Base-by-base conservation (phyloP, 2,888 invertebrate genomes). In the Lithophane leautieri region DNA sequence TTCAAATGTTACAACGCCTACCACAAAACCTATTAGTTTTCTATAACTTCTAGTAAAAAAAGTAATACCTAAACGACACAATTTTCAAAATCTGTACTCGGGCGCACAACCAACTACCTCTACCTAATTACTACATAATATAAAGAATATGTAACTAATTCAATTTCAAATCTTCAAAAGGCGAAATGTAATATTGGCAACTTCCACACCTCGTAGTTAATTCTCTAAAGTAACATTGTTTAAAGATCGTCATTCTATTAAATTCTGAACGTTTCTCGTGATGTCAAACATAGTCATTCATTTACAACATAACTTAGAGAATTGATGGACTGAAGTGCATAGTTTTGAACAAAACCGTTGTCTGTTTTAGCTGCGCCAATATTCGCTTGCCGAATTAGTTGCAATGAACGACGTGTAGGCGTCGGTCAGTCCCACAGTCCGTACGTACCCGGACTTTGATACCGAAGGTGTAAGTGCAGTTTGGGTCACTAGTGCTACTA, bases 361-460 rank as follows among this genome's bases (percentile, higher is more conserved):
- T 96, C 94, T 96, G 94, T 96, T 96, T 94, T 96, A 96, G 96
- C 95, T 91, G 91, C 94, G 94, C 90, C 96, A 96, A 94, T 96
- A 92, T 93, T 92, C 95, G 91, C 95, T 96, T 92, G 95, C 94
- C 90, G 96, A 96, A 91, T 93, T 96, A 93, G 91, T 96, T 91
- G 92, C 92, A 90, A 92, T 90, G 94, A 94, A 94, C 93, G 94
- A 95, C 93, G 94, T 90, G 90, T 96, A 95, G 91, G 90, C 90
- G 90, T 89, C 90, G 89, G 44, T 79, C 52, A 60, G 70, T 81
- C 34, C 79, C 87, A 88, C 89, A 90, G 88, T 87, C 86, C 86
- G 91, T 90, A 90, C 90, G 88, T 89, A 89, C 86, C 91, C 89
- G 93, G 92, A 92, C 91, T 92, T 91, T 92, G 90, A 89, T 91